Evolutionary conservation across 2,797 vertebrate genomes (phyloP).

Genomic region (Myotis myotis): DNA sequence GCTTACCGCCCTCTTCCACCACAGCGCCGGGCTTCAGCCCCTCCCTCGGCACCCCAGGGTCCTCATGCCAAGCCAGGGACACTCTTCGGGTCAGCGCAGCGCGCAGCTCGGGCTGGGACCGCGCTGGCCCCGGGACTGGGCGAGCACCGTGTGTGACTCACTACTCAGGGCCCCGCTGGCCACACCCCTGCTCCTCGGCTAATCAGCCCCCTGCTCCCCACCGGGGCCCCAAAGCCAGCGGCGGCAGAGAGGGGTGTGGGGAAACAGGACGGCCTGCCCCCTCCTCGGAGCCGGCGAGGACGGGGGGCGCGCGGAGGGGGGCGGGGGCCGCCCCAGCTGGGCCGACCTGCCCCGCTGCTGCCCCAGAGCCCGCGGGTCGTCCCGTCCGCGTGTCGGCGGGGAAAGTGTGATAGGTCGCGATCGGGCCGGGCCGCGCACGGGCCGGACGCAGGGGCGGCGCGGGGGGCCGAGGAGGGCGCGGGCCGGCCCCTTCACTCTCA

Average conservation of each 20-base stretch:
- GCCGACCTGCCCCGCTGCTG: background rate
- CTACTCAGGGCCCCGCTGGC: conserved; percentile 77
- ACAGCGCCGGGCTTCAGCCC: conserved; percentile 60
- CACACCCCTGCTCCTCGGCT: conserved; percentile 76
- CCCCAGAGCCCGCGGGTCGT: background rate
- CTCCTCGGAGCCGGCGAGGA: conserved; percentile 45
- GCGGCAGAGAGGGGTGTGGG: conserved; percentile 69
- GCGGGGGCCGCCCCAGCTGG: background rate
- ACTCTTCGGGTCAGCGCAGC: conserved; percentile 41
- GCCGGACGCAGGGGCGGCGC: background rate
- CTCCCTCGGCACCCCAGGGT: conserved; percentile 66
- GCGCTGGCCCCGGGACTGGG: conserved; percentile 71
- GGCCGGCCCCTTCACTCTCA: conserved; percentile 39
- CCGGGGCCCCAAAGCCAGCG: conserved; percentile 73
- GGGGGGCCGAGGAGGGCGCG: background rate
- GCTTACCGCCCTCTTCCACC: conserved; percentile 75
- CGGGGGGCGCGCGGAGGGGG: conserved; percentile 38
- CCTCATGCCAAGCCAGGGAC: conserved; percentile 68
- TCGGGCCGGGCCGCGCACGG: background rate
- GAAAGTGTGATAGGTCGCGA: background rate
- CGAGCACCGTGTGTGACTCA: conserved; percentile 75
- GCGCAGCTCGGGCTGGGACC: conserved; percentile 48
- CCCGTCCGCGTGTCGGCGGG: background rate
- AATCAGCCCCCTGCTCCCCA: conserved; percentile 78
- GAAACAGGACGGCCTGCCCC: conserved; percentile 59